These are phyloP conservation scores for Steromphala cineraria DNA, from an alignment of 2,888 invertebrate genomes.

Conservation along the genomic window DNA sequence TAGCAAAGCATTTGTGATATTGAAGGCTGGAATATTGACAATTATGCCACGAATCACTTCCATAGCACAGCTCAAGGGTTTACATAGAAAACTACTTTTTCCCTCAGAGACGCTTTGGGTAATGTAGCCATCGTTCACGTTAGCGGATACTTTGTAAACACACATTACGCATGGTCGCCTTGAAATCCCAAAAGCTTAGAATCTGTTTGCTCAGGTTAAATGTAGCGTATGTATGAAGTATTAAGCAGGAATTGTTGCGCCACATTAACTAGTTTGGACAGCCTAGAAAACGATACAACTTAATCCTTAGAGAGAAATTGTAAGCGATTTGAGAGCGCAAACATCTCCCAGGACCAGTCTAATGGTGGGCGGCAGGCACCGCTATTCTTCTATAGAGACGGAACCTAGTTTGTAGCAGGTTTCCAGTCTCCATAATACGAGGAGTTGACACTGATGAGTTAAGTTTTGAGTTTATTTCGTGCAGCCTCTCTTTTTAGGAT, in stretches of 20 bases:
- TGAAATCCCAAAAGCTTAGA: not conserved
- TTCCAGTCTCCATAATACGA: not conserved
- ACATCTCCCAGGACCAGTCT: not conserved
- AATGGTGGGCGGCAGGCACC: not conserved
- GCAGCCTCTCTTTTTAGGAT: too few species aligned
- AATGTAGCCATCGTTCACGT: not conserved
- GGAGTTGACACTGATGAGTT: too few species aligned
- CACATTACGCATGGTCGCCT: not conserved
- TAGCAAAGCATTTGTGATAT: too few species aligned
- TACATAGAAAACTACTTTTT: too few species aligned
- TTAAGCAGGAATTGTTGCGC: slow-evolving; percentile 10
- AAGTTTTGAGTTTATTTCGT: too few species aligned
- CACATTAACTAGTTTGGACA: slow-evolving; percentile 15
- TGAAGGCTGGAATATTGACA: too few species aligned
- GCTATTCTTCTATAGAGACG: not conserved
- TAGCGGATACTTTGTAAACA: not conserved
- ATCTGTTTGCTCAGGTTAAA: not conserved
- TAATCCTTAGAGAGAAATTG: not conserved
- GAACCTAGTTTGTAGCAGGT: not conserved
- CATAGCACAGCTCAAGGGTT: too few species aligned
- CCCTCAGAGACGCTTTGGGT: too few species aligned
- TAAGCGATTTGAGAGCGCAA: not conserved
- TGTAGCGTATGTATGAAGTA: slow-evolving; percentile 6
- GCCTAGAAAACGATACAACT: not conserved
- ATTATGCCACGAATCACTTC: too few species aligned